Conservation (phyloP, 2,113 vertebrate species). For the Athene cunicularia region DNA sequence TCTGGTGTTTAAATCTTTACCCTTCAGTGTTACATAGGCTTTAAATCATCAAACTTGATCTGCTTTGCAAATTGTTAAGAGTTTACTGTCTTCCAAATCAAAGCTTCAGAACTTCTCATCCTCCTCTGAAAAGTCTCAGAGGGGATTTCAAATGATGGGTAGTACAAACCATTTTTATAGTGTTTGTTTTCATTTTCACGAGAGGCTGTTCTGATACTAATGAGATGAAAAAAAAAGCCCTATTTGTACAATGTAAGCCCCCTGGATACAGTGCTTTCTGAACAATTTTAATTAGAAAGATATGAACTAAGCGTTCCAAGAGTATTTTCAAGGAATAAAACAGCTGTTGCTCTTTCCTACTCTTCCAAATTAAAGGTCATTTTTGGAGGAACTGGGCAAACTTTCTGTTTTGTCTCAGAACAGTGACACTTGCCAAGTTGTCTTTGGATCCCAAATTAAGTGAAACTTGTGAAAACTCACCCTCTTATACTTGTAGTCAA, state of each 20-base stretch:
- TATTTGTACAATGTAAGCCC: not conserved
- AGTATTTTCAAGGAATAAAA: not conserved
- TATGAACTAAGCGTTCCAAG: not conserved
- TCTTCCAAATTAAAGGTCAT: not conserved
- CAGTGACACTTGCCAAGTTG: not conserved
- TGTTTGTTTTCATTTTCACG: not conserved
- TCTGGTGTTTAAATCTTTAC: not conserved
- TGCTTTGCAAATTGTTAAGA: not conserved
- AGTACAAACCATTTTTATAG: not conserved
- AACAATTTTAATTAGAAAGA: not conserved
- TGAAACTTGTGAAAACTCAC: not conserved
- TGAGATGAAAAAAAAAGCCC: not conserved
- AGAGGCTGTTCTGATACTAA: not conserved
- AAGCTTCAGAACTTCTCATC: not conserved
- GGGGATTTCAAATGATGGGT: not conserved
- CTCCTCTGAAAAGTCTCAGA: not conserved
- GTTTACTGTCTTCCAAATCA: not conserved
- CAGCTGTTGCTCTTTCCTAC: not conserved
- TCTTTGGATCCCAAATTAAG: not conserved
- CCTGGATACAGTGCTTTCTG: not conserved
- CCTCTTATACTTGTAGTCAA: not conserved
- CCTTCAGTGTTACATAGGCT: not conserved
- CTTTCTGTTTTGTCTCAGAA: not conserved
- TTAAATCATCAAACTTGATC: not conserved
- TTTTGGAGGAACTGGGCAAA: not conserved